Conservation (phyloP, 1,140 invertebrate genomes). For the Dendrolimus kikuchii region DNA sequence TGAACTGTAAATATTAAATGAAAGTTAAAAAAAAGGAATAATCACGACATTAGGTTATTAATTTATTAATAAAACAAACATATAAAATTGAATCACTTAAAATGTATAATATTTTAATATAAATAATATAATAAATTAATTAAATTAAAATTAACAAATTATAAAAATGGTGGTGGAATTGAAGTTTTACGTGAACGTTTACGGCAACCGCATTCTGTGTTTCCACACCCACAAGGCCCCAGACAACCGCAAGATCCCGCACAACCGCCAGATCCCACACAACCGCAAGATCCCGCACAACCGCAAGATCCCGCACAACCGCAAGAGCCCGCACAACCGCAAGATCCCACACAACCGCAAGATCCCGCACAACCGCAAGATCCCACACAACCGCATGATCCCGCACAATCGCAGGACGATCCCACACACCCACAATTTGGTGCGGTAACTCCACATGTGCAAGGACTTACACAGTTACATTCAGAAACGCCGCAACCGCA, state of each 20-base stretch:
- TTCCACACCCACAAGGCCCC: conserved; percentile 1
- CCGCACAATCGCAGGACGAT: conserved; percentile 4
- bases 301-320: too few species aligned
- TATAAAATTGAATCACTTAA: too few species aligned
- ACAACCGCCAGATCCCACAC: background rate
- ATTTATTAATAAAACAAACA: too few species aligned
- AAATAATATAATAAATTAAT: too few species aligned
- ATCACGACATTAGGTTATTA: too few species aligned
- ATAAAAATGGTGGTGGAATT: conserved; percentile 30
- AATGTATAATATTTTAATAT: too few species aligned
- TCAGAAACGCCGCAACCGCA: too few species aligned
- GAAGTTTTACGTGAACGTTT: conserved; percentile 27
- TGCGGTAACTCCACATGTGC: background rate
- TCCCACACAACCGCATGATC: background rate
- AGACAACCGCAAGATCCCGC: background rate
- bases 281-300: conserved; percentile 3
- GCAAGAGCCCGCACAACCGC: too few species aligned
- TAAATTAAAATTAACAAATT: background rate
- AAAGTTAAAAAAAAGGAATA: too few species aligned
- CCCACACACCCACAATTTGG: background rate
- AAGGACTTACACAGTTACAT: background rate
- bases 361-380: too few species aligned
- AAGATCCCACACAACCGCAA: background rate
- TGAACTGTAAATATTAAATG: too few species aligned
- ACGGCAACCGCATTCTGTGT: background rate